Percentiles rank a stretch among this genome's conserved stretches.
Conservation (phyloP, 2,888 invertebrate genomes). For the Melieria crassipennis region DNA sequence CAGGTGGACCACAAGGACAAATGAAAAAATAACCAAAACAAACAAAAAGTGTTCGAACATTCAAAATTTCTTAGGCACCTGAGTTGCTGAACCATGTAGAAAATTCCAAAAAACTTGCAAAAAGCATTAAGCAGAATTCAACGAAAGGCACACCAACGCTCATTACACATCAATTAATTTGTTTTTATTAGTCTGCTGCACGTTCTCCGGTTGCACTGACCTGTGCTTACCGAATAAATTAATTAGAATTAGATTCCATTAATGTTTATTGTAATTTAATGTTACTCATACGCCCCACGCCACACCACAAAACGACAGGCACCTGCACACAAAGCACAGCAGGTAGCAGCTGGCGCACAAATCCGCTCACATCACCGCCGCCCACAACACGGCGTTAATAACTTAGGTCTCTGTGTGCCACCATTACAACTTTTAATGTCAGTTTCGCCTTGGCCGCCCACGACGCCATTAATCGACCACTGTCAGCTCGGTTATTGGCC, state of each 20-base stretch:
- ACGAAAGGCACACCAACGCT: neutral
- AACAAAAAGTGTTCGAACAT: neutral
- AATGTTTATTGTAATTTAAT: slow-evolving; percentile 11
- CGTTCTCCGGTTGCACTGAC: neutral
- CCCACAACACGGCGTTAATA: too few relatives aligned
- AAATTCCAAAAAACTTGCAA: too few relatives aligned
- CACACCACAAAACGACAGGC: neutral
- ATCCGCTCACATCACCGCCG: neutral
- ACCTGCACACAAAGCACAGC: neutral
- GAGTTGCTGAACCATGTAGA: neutral
- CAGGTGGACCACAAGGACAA: neutral
- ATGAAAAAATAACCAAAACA: neutral
- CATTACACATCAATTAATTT: neutral
- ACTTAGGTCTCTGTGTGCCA: too few relatives aligned
- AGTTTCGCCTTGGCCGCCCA: too few relatives aligned
- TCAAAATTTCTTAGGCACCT: neutral
- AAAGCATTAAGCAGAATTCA: neutral
- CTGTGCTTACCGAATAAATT: neutral
- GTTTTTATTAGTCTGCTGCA: too few relatives aligned
- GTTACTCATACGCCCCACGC: slow-evolving; percentile 14
- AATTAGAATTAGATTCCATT: slow-evolving; percentile 13
- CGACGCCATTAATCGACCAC: too few relatives aligned
- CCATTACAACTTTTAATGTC: too few relatives aligned
- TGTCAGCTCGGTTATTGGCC: too few relatives aligned
- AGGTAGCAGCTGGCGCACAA: neutral